Evolutionary conservation across 1,140 invertebrate genomes (phyloP).

Genomic region (Dryas iulia): DNA sequence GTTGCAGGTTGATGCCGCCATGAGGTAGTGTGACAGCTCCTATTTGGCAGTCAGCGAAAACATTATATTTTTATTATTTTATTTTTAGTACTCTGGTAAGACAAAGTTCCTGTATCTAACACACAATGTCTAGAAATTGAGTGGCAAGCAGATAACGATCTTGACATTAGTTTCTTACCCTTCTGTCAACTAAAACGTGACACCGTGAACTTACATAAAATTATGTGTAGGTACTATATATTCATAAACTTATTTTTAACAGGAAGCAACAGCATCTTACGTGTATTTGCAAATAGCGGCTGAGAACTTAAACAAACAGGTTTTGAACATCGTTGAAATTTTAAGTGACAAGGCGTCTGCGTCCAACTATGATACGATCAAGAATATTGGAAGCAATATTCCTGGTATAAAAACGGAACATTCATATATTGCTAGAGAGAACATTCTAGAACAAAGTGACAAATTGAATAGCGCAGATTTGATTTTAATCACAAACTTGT

Average conservation of each 20-base stretch:
- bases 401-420: not conserved
- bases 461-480: constrained; percentile 1
- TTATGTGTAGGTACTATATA: too few relatives aligned
- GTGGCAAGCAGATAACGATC: too few relatives aligned
- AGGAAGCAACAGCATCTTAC: constrained; percentile 9
- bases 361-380: not conserved
- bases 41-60: too few relatives aligned
- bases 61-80: too few relatives aligned
- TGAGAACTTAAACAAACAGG: constrained; percentile 13
- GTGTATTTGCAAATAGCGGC: constrained; percentile 14
- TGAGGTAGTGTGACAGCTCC: too few relatives aligned
- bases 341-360: not conserved
- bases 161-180: too few relatives aligned
- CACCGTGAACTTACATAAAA: too few relatives aligned
- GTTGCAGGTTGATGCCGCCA: too few relatives aligned
- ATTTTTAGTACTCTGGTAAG: too few relatives aligned
- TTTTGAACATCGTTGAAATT: constrained; percentile 9
- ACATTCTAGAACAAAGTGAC: not conserved
- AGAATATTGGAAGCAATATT: not conserved
- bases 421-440: not conserved
- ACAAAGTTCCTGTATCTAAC: too few relatives aligned
- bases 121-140: too few relatives aligned
- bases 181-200: too few relatives aligned
- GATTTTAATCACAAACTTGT: constrained; percentile 7
- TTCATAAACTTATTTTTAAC: not conserved